Percentiles rank a stretch among this genome's conserved stretches.
phyloP scores from a whole-genome alignment of 2,888 invertebrate species.

The Scaptomyza flava region DNA sequence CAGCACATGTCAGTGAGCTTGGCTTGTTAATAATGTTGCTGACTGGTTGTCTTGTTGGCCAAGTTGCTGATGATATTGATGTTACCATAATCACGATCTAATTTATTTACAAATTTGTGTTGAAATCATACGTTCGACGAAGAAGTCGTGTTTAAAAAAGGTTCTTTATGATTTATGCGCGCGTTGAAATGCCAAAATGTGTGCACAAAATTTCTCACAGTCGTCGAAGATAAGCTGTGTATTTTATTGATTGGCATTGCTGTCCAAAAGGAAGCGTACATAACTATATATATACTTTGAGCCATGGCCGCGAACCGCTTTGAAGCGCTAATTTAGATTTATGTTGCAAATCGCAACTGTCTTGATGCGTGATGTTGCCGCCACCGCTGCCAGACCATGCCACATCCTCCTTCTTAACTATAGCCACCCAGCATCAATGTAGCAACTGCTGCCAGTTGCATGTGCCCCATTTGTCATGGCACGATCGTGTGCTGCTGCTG shows the following conservation, averaged over 20 bases:
- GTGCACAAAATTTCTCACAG: constrained; percentile 67
- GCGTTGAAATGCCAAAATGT: constrained; percentile 66
- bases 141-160: constrained; percentile 77
- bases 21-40: constrained; percentile 75
- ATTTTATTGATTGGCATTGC: constrained; percentile 67
- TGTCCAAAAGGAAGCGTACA: constrained; percentile 26
- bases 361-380: constrained; percentile 77
- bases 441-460: constrained; percentile 53
- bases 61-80: constrained; percentile 69
- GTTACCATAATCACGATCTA: constrained; percentile 81
- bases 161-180: constrained; percentile 75
- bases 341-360: constrained; percentile 69
- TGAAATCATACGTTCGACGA: constrained; percentile 76
- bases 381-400: constrained; percentile 34
- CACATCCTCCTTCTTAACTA: constrained; percentile 6
- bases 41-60: constrained; percentile 11
- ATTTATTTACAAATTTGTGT: constrained; percentile 83
- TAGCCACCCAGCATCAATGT: constrained; percentile 30
- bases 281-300: constrained; percentile 7
- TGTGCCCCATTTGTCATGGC: constrained; percentile 72
- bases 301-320: constrained; percentile 57
- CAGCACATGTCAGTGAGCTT: constrained; percentile 62
- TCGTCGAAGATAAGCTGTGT: constrained; percentile 38
- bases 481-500: constrained; percentile 64
- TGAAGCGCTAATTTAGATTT: constrained; percentile 80